These are phyloP conservation scores for Cladopsammia gracilis DNA, from an alignment of 64 coral and sea anemone species.

Conservation along the genomic window DNA sequence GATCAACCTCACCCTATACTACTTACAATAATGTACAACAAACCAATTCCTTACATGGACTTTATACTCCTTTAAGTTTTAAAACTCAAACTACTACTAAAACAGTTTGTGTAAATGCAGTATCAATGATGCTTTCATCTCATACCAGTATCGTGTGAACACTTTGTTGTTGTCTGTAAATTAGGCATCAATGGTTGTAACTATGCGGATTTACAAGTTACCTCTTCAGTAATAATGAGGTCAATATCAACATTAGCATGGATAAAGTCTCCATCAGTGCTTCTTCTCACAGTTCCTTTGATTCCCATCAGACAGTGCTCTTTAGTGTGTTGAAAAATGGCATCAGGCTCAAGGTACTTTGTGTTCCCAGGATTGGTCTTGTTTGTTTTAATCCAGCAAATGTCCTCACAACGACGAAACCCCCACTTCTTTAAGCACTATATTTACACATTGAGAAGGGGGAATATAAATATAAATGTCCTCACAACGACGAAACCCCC, in stretches of 20 bases:
- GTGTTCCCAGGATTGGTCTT: slow-evolving; percentile 96
- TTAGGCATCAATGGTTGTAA: too few species aligned
- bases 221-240: slow-evolving; percentile 99
- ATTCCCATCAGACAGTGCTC: slow-evolving; percentile 99
- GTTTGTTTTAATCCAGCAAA: slow-evolving; percentile 99
- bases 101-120: too few species aligned
- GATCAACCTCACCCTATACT: too few species aligned
- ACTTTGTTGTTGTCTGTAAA: too few species aligned
- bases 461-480: slow-evolving; percentile 79
- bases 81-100: too few species aligned
- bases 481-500: slow-evolving; percentile 98
- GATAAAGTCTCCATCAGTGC: slow-evolving; percentile 98
- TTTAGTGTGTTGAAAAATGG: slow-evolving; percentile 97
- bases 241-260: slow-evolving; percentile 99
- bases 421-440: slow-evolving; percentile 97
- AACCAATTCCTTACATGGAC: too few species aligned
- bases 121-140: too few species aligned
- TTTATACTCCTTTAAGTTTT: too few species aligned
- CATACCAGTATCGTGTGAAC: too few species aligned
- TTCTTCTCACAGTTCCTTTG: slow-evolving; percentile 90
- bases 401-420: slow-evolving; percentile 97
- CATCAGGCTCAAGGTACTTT: slow-evolving; percentile 95
- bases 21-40: too few species aligned
- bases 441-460: neutral
- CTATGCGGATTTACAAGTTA: neutral